These are phyloP conservation scores for Centropristis striata DNA, from an alignment of 2,113 vertebrate genomes.

Conservation along the genomic window DNA sequence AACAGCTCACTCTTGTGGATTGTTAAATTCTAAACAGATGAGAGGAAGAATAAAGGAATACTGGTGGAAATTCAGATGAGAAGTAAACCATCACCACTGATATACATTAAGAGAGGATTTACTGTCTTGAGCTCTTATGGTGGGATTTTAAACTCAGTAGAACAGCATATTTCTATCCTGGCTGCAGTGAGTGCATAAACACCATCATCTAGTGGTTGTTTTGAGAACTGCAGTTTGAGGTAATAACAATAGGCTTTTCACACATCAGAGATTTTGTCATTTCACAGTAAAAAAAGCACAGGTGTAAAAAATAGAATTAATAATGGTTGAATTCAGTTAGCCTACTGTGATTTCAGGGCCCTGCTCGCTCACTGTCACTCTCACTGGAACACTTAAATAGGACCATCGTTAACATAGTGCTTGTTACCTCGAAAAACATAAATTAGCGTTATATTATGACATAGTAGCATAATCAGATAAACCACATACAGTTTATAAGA, in stretches of 20 bases:
- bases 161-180: neutral
- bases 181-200: neutral
- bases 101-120: constrained; percentile 41
- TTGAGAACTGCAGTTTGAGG: neutral
- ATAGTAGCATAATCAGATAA: too few relatives aligned
- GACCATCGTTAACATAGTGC: too few relatives aligned
- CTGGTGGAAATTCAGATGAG: constrained; percentile 16
- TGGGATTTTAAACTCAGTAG: neutral
- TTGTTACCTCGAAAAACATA: too few relatives aligned
- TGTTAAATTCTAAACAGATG: constrained; percentile 5
- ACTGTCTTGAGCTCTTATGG: constrained; percentile 3
- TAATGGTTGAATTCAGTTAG: too few relatives aligned
- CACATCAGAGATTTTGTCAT: too few relatives aligned
- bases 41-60: constrained; percentile 26
- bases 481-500: neutral
- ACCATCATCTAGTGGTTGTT: constrained; percentile 27
- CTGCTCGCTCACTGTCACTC: too few relatives aligned
- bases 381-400: too few relatives aligned
- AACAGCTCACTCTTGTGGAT: constrained; percentile 27
- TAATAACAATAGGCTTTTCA: too few relatives aligned
- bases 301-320: too few relatives aligned
- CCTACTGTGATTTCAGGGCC: too few relatives aligned
- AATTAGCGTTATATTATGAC: too few relatives aligned
- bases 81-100: constrained; percentile 27
- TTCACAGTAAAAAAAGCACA: too few relatives aligned